Conservation (phyloP, 2,888 invertebrate genomes). For the Lasius fuliginosus region DNA sequence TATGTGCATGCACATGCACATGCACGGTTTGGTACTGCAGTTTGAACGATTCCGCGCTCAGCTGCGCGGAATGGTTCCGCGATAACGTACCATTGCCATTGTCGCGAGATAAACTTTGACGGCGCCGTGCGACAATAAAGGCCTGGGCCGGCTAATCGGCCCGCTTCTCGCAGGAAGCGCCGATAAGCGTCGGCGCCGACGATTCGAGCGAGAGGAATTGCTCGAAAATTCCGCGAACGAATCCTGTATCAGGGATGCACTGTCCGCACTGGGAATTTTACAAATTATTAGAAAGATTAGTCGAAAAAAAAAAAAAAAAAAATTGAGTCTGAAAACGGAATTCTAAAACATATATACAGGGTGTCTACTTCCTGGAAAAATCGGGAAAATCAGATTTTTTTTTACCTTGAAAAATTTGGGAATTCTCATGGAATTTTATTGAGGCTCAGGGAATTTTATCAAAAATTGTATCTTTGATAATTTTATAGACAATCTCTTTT, state of each 20-base stretch:
- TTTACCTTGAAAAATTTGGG: no score
- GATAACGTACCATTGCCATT: slow-evolving; percentile 46
- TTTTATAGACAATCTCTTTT: no score
- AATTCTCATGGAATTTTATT: no score
- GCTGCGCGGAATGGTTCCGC: slow-evolving; percentile 48
- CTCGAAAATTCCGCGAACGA: neutral
- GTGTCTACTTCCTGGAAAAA: no score
- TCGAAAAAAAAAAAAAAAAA: no score
- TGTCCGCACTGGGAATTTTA: neutral
- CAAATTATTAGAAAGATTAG: neutral
- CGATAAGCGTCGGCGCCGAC: slow-evolving; percentile 29
- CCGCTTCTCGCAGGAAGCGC: slow-evolving; percentile 47
- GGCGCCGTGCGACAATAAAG: slow-evolving; percentile 42
- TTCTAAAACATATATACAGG: no score
- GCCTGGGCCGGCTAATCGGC: slow-evolving; percentile 30
- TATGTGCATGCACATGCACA: slow-evolving; percentile 7
- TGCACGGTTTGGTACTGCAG: slow-evolving; percentile 17
- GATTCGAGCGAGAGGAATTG: neutral
- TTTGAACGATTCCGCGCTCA: slow-evolving; percentile 17
- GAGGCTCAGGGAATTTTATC: no score
- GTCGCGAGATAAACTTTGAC: slow-evolving; percentile 57
- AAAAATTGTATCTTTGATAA: no score
- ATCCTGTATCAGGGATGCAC: neutral
- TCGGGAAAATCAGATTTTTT: no score
- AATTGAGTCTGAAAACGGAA: no score